Conservation (phyloP, 2,888 invertebrate genomes). For the Trissoscelio sp. region DNA sequence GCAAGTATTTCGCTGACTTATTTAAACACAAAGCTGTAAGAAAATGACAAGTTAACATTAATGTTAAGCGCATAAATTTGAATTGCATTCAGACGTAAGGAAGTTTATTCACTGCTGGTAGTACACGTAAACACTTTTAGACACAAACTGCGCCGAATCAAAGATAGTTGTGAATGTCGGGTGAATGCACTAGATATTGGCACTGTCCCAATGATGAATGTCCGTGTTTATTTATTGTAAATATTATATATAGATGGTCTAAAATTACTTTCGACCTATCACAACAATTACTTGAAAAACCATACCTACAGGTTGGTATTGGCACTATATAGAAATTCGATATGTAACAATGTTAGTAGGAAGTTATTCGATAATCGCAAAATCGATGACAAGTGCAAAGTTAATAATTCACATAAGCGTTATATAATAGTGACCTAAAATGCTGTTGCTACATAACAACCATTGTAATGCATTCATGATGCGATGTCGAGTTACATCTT, state of each 20-base stretch:
- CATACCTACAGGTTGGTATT: not conserved
- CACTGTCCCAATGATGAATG: conserved; percentile 49
- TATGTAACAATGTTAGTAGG: not conserved
- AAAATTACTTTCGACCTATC: not conserved
- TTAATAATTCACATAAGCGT: conserved; percentile 28
- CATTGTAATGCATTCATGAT: conserved; percentile 19
- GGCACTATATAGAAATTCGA: no score
- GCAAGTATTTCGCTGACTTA: not conserved
- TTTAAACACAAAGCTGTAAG: not conserved
- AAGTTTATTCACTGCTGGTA: not conserved
- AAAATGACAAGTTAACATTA: not conserved
- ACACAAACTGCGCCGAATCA: conserved; percentile 21
- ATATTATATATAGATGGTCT: conserved; percentile 43
- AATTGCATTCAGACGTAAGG: no score
- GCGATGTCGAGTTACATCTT: conserved; percentile 36
- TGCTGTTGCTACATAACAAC: conserved; percentile 11
- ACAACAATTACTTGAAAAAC: not conserved
- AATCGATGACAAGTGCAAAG: conserved; percentile 3
- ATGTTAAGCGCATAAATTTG: no score
- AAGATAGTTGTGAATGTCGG: conserved; percentile 36
- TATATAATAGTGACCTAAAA: conserved; percentile 44
- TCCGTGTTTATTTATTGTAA: conserved; percentile 28
- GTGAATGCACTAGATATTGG: conserved; percentile 57
- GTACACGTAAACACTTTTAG: conserved; percentile 12
- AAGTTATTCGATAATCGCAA: not conserved